Conservation (phyloP, 2,113 vertebrate species). For the Labrus mixtus region DNA sequence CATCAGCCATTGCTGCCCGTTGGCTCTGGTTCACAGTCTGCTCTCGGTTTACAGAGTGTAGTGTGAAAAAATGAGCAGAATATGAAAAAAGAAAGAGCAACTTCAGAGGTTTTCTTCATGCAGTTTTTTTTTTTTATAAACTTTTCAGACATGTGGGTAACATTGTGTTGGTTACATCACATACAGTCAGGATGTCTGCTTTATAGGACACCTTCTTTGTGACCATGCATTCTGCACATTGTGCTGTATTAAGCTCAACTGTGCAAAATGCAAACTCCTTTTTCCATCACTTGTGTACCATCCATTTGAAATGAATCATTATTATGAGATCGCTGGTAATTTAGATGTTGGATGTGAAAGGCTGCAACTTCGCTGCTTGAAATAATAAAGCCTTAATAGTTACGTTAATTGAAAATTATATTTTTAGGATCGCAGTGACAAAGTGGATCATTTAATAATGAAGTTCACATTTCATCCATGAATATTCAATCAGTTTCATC, state of each 20-base stretch:
- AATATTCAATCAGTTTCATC: slow-evolving; percentile 55
- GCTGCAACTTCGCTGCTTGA: neutral
- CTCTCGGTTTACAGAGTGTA: slow-evolving; percentile 34
- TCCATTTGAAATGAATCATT: neutral
- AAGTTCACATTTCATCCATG: slow-evolving; percentile 19
- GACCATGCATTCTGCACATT: neutral
- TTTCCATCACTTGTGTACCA: neutral
- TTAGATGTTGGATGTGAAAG: neutral
- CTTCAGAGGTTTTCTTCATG: neutral
- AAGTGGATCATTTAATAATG: slow-evolving; percentile 44
- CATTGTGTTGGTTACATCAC: slow-evolving; percentile 6
- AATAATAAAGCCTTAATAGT: neutral
- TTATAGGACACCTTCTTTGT: neutral
- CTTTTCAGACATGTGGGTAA: neutral
- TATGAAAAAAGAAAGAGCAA: neutral
- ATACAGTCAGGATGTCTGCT: neutral
- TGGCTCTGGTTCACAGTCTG: slow-evolving; percentile 33
- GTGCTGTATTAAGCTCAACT: neutral
- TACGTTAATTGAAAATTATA: neutral
- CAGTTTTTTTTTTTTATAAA: neutral
- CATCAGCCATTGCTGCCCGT: slow-evolving; percentile 25
- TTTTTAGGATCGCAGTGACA: slow-evolving; percentile 29
- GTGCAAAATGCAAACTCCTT: neutral
- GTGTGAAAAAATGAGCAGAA: slow-evolving; percentile 5
- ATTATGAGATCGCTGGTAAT: neutral